phyloP scores from a whole-genome alignment of 2,113 vertebrate species.

The Notarius quadriscutis region DNA sequence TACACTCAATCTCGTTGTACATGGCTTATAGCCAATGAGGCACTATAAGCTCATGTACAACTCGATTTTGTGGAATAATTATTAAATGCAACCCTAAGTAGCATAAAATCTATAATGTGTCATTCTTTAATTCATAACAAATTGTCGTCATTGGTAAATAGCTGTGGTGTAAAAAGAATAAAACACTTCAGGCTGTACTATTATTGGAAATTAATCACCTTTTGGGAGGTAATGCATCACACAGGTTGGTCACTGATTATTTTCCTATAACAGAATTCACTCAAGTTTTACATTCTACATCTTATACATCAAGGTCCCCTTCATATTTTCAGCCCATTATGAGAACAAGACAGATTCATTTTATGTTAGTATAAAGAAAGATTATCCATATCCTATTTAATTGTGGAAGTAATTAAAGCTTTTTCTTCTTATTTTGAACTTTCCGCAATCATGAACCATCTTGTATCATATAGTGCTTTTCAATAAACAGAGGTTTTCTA shows the following conservation, averaged over 20 bases:
- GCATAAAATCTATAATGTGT: neutral
- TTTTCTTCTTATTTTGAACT: neutral
- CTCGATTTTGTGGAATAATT: too few species aligned
- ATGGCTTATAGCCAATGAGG: too few species aligned
- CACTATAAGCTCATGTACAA: too few species aligned
- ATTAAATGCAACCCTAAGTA: too few species aligned
- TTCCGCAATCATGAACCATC: neutral
- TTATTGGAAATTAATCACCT: neutral
- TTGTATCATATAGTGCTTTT: neutral
- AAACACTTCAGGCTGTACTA: neutral
- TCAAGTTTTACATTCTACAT: neutral
- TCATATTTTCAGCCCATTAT: neutral
- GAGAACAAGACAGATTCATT: neutral
- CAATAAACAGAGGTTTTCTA: neutral
- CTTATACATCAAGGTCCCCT: neutral
- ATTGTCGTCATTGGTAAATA: neutral
- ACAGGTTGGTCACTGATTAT: neutral
- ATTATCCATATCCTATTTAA: neutral
- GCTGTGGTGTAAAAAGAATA: neutral
- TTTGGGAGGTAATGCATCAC: neutral
- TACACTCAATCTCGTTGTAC: too few species aligned
- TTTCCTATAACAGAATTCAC: neutral
- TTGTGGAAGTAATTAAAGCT: neutral
- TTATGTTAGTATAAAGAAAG: neutral
- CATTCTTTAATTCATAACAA: neutral